Evolutionary conservation across 2,113 vertebrate genomes (phyloP).

Genomic region (Bucco capensis): DNA sequence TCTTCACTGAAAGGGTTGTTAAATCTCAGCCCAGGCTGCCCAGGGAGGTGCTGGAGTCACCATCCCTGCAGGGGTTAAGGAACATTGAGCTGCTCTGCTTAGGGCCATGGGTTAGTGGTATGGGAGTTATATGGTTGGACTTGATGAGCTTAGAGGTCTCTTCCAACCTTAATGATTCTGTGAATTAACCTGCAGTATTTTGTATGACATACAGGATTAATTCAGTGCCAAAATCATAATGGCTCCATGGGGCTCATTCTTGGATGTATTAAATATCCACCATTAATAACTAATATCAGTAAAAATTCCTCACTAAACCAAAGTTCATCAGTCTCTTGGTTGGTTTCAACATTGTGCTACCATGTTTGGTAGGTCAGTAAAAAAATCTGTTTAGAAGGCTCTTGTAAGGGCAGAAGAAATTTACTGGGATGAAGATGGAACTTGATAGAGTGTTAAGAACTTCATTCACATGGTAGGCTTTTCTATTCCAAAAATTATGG

Average conservation of each 20-base stretch:
- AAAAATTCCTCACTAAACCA: not conserved
- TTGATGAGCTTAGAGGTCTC: too few species aligned
- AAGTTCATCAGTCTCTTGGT: not conserved
- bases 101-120: too few species aligned
- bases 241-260: not conserved
- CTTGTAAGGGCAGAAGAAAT: not conserved
- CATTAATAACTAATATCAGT: not conserved
- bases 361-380: not conserved
- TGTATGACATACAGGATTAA: fast-evolving
- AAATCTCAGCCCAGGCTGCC: too few species aligned
- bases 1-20: too few species aligned
- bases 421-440: not conserved
- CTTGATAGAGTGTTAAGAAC: not conserved
- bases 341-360: not conserved
- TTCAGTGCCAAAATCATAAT: not conserved
- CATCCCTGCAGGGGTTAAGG: too few species aligned
- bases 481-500: not conserved
- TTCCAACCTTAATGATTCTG: too few species aligned
- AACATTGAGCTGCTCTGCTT: too few species aligned
- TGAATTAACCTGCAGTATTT: not conserved
- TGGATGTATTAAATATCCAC: not conserved
- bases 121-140: too few species aligned
- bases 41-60: too few species aligned
- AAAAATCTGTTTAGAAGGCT: not conserved
- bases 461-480: not conserved